Conservation (phyloP, 2,797 vertebrate species). For the Acestrorhynchus altus region DNA sequence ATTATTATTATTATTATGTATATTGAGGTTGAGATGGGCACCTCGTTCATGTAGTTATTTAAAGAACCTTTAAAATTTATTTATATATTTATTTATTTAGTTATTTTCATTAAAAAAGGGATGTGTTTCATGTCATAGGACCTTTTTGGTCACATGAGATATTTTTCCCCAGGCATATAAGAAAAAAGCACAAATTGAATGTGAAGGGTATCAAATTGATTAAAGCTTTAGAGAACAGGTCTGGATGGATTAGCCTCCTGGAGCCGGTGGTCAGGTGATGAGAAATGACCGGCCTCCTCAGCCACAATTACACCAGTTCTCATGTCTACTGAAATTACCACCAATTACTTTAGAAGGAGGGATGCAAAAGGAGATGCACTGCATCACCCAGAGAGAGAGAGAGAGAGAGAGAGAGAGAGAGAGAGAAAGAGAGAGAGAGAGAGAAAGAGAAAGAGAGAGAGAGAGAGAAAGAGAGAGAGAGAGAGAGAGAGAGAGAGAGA, state of each 20-base stretch:
- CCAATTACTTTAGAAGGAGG: constrained; percentile 53
- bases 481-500: not conserved
- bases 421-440: not conserved
- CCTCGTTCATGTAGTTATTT: too few relatives aligned
- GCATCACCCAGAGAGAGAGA: constrained; percentile 56
- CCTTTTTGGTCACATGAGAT: too few relatives aligned
- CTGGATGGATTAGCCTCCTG: constrained; percentile 63
- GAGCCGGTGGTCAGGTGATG: constrained; percentile 62
- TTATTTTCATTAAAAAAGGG: too few relatives aligned
- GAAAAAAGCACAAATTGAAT: constrained; percentile 41
- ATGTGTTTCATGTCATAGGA: too few relatives aligned
- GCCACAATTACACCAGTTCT: constrained; percentile 65
- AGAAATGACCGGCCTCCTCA: constrained; percentile 67
- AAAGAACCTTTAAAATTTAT: not conserved
- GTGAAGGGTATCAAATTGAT: constrained; percentile 70
- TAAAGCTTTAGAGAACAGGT: constrained; percentile 62
- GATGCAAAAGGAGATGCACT: constrained; percentile 37
- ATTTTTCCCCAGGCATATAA: not conserved
- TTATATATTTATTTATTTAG: too few relatives aligned
- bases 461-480: not conserved
- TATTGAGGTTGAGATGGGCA: too few relatives aligned
- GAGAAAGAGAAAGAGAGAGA: not conserved
- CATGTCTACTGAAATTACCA: constrained; percentile 57
- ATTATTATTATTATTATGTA: too few relatives aligned
- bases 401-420: not conserved